Percentiles rank a stretch among this genome's conserved stretches.
These are phyloP conservation scores for Chamaedrilus cognettii DNA, from an alignment of 2,888 invertebrate genomes.

Conservation along the genomic window DNA sequence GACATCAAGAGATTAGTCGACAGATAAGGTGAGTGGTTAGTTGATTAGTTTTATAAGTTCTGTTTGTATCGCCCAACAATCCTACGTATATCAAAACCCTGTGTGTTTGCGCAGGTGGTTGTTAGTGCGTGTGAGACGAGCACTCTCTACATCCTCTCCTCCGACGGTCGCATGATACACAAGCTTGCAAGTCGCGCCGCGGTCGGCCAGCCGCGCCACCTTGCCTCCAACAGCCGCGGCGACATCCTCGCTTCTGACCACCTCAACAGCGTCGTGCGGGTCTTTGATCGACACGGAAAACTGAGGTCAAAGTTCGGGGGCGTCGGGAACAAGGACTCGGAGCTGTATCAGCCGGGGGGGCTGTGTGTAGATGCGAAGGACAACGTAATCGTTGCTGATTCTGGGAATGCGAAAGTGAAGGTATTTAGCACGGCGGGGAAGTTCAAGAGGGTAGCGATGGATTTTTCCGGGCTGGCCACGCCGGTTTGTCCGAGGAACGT, in stretches of 20 bases:
- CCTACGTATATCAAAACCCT: no score
- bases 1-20: no score
- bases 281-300: slow-evolving; percentile 26
- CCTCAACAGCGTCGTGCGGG: slow-evolving; percentile 27
- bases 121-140: slow-evolving; percentile 24
- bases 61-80: no score
- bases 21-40: no score
- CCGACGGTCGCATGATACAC: slow-evolving; percentile 19
- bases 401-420: slow-evolving; percentile 23
- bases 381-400: slow-evolving; percentile 24
- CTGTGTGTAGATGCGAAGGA: slow-evolving; percentile 10
- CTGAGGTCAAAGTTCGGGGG: slow-evolving; percentile 22
- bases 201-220: slow-evolving; percentile 27
- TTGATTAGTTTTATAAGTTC: no score
- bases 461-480: slow-evolving; percentile 1
- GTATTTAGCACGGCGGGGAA: slow-evolving; percentile 19
- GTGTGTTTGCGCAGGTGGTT: no score
- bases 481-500: slow-evolving; percentile 7
- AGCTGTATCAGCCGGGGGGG: slow-evolving; percentile 23
- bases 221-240: slow-evolving; percentile 25
- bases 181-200: slow-evolving; percentile 15
- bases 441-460: slow-evolving; percentile 1
- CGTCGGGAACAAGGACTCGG: slow-evolving; percentile 6
- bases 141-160: slow-evolving; percentile 14
- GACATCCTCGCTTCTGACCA: slow-evolving; percentile 32